Percentiles rank a stretch among this genome's conserved stretches.
Conservation (phyloP, 2,888 invertebrate species). For the Eupeodes latifasciatus region DNA sequence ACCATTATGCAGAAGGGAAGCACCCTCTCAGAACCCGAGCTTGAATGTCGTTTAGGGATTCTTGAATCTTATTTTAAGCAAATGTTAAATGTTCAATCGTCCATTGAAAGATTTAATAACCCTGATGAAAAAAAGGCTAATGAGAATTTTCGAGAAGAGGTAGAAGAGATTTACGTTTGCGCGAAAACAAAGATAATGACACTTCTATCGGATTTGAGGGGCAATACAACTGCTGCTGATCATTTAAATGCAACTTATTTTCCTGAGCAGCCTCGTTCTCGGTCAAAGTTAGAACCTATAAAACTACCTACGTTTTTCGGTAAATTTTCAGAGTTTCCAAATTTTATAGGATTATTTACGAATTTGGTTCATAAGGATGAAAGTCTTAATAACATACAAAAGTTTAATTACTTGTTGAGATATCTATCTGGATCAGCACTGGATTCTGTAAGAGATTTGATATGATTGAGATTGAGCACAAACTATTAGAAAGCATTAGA, state of each 20-base stretch:
- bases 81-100: constrained; percentile 49
- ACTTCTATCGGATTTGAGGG: background rate
- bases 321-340: constrained; percentile 68
- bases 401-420: constrained; percentile 42
- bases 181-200: too few relatives aligned
- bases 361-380: constrained; percentile 69
- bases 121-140: too few relatives aligned
- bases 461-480: constrained; percentile 33
- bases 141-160: too few relatives aligned
- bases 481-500: background rate
- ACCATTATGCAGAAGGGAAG: background rate
- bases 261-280: constrained; percentile 28
- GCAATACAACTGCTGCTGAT: constrained; percentile 4
- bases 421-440: constrained; percentile 36
- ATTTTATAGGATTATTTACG: constrained; percentile 67
- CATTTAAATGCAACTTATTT: too few relatives aligned
- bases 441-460: constrained; percentile 8
- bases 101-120: background rate
- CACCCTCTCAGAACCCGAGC: constrained; percentile 30
- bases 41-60: constrained; percentile 70
- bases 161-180: too few relatives aligned
- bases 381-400: constrained; percentile 41
- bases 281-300: constrained; percentile 56
- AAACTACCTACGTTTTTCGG: constrained; percentile 64
- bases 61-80: constrained; percentile 73